phyloP scores from a whole-genome alignment of 1,140 invertebrate genomes.

The Nautilus pompilius region DNA sequence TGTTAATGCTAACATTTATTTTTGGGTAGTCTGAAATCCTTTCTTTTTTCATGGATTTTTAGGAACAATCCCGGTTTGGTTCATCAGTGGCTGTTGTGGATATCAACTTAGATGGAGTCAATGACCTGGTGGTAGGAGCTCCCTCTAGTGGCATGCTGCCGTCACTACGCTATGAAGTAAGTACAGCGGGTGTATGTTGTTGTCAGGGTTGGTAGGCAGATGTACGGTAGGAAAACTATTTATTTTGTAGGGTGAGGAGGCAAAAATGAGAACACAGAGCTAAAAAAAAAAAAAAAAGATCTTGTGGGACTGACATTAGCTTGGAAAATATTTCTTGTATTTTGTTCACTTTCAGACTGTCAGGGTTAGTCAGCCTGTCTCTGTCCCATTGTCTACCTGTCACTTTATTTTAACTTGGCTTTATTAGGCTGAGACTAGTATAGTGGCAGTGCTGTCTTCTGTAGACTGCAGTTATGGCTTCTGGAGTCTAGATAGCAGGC shows the following conservation, averaged over 20 bases:
- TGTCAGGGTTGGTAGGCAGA: background rate
- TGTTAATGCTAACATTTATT: no score
- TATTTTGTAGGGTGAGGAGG: background rate
- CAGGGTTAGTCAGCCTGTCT: no score
- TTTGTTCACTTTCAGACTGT: no score
- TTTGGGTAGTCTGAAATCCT: no score
- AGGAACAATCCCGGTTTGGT: conserved; percentile 34
- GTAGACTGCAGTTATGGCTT: no score
- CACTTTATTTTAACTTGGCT: no score
- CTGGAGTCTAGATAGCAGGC: no score
- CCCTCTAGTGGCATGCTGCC: conserved; percentile 16
- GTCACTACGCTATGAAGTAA: background rate
- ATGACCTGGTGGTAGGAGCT: conserved; percentile 39
- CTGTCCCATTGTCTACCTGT: no score
- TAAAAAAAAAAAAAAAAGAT: background rate
- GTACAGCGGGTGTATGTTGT: background rate
- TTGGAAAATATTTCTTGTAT: background rate
- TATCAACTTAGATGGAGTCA: conserved; percentile 36
- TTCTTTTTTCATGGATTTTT: background rate
- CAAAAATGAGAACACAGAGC: background rate
- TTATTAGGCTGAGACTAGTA: no score
- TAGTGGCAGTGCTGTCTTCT: no score
- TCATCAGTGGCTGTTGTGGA: conserved; percentile 33
- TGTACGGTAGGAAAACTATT: background rate
- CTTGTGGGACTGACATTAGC: background rate